Base-by-base conservation (phyloP, 2,888 invertebrate genomes). In the Coelogynopora nodosa region DNA sequence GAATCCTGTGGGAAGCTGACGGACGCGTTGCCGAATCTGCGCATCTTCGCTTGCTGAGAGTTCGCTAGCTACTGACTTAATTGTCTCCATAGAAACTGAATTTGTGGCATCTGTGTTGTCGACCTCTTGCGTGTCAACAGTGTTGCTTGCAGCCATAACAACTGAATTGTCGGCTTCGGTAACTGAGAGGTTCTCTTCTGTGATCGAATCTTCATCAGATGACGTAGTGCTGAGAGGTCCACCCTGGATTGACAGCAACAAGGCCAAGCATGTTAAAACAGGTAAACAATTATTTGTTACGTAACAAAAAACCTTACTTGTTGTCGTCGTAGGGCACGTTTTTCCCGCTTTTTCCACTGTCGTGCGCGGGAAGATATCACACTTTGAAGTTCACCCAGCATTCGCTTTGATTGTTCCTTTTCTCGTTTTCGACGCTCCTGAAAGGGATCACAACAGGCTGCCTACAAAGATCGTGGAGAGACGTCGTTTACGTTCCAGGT, bases 281-380 rank as follows among this genome's bases (percentile, higher is more conserved):
- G n/a, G n/a, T n/a, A n/a, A n/a, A n/a, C n/a, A n/a, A n/a, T n/a
- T n/a, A n/a, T n/a, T n/a, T n/a, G n/a, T n/a, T n/a, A n/a, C n/a
- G n/a, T n/a, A n/a, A n/a, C n/a, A n/a, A n/a, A n/a, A n/a, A n/a
- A n/a, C 10, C 18, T 49, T 18, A 49, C 49, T 18, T 49, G 49
- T 49, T 49, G 49, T 49, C 84, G 84, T 26, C 31, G n/a, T 31
- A 84, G 84, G 0, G 84, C 84, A 13, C 27, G 23, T 31, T 84
- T 84, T 49, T 84, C 84, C 1, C 84, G 30, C 27, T 84, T 84
- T 31, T 84, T 29, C 84, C 84, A 84, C 18, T 84, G 31, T 23
- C 67, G 1, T 0, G 84, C 84, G 30, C 84, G 84, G 0, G 49
- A n/a, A 31, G 30, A 30, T 2, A 84, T 84, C 0, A 84, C 84